Percentiles rank a stretch among this genome's conserved stretches.
These are phyloP conservation scores for Apostichopus japonicus DNA, from an alignment of 35 echinoderm and acorn worm species.

Conservation along the genomic window DNA sequence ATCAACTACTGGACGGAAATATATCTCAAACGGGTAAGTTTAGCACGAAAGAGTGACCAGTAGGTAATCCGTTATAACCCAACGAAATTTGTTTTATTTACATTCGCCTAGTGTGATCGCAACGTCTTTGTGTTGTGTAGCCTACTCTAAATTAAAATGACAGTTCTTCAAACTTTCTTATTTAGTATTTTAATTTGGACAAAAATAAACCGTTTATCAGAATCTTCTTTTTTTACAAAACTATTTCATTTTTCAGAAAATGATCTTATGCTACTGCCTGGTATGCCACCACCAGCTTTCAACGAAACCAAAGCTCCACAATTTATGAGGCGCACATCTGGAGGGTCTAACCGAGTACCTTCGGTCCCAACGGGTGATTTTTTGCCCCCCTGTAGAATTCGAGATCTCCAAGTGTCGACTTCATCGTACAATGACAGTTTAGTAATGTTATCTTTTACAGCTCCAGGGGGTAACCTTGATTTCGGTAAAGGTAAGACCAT, in stretches of 20 bases:
- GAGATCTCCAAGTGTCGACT: slow-evolving; percentile 57
- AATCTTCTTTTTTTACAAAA: no score
- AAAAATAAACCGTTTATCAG: no score
- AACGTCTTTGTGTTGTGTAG: no score
- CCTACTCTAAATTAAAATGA: no score
- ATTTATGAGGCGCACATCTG: slow-evolving; percentile 57
- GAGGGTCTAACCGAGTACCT: slow-evolving; percentile 63
- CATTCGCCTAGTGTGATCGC: no score
- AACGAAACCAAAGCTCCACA: slow-evolving; percentile 12
- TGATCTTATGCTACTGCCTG: slow-evolving; percentile 42
- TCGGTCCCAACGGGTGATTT: slow-evolving; percentile 52
- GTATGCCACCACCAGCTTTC: background rate
- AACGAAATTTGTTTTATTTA: no score
- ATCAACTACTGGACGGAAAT: background rate
- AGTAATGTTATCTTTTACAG: slow-evolving; percentile 62
- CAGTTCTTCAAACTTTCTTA: no score
- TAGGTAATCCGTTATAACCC: no score
- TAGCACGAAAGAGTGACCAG: background rate
- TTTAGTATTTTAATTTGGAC: no score
- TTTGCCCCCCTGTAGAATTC: slow-evolving; percentile 64
- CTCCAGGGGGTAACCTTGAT: slow-evolving; percentile 76
- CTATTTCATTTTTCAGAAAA: slow-evolving; percentile 8
- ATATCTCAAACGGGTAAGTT: slow-evolving; percentile 25
- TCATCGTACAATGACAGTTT: slow-evolving; percentile 52
- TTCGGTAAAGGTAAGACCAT: slow-evolving; percentile 54